Conservation (phyloP, 2,888 invertebrate species). For the Sminthurinus aureus region DNA sequence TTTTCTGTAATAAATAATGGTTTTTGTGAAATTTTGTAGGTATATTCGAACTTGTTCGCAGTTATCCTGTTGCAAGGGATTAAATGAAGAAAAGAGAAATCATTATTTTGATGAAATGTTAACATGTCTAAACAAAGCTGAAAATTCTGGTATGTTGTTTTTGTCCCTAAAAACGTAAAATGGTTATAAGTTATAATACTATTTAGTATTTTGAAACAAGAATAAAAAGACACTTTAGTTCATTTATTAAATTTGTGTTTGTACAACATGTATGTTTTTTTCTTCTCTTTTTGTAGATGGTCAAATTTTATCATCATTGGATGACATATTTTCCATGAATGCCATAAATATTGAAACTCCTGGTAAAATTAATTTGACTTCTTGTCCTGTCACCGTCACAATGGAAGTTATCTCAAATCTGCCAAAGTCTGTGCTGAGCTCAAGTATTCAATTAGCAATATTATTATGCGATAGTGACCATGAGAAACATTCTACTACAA, state of each 20-base stretch:
- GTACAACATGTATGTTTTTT: background rate
- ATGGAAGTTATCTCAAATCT: slow-evolving; percentile 52
- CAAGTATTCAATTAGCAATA: slow-evolving; percentile 55
- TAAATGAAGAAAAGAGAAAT: slow-evolving; percentile 77
- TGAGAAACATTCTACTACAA: slow-evolving; percentile 40
- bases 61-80: slow-evolving; percentile 70
- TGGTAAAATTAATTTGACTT: slow-evolving; percentile 54
- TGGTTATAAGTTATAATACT: too few species aligned
- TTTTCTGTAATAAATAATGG: background rate
- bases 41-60: slow-evolving; percentile 81
- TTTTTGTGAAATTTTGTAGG: too few species aligned
- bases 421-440: slow-evolving; percentile 52
- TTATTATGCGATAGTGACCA: slow-evolving; percentile 52
- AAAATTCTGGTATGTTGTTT: slow-evolving; percentile 40
- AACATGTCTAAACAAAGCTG: slow-evolving; percentile 67
- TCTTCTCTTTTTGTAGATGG: slow-evolving; percentile 34
- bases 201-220: too few species aligned
- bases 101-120: slow-evolving; percentile 85
- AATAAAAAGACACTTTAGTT: too few species aligned
- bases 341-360: slow-evolving; percentile 52
- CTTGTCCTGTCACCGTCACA: slow-evolving; percentile 53
- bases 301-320: slow-evolving; percentile 51
- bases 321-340: slow-evolving; percentile 53
- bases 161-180: too few species aligned
- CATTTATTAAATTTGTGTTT: too few species aligned